Percentiles rank a stretch among this genome's conserved stretches.
These are phyloP conservation scores for Trisateles emortualis DNA, from an alignment of 2,888 invertebrate species.

Conservation along the genomic window DNA sequence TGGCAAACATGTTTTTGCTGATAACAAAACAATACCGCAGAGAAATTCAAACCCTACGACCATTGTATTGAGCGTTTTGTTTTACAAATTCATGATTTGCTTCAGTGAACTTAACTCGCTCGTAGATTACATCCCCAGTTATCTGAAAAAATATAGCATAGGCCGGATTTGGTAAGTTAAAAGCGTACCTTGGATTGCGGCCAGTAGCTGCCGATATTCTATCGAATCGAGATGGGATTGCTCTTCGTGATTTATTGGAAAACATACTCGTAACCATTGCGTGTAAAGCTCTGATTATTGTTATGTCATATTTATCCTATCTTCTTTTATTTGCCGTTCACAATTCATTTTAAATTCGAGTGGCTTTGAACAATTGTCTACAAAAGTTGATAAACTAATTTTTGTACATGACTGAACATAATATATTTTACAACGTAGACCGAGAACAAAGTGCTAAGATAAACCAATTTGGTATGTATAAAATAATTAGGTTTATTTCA, in stretches of 20 bases:
- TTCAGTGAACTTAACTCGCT: constrained; percentile 47
- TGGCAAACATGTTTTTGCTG: constrained; percentile 46
- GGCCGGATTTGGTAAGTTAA: constrained; percentile 57
- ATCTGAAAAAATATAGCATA: constrained; percentile 52
- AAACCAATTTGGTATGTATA: constrained; percentile 7
- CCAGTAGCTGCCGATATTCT: constrained; percentile 57
- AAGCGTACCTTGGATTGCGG: constrained; percentile 66
- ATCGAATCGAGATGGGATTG: constrained; percentile 65
- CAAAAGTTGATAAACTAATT: background rate
- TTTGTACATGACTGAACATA: background rate
- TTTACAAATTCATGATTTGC: constrained; percentile 38
- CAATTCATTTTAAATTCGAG: constrained; percentile 9
- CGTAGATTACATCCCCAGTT: constrained; percentile 48
- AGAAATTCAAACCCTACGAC: constrained; percentile 51
- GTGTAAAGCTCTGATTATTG: constrained; percentile 48
- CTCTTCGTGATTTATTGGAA: constrained; percentile 62
- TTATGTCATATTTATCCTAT: constrained; percentile 44
- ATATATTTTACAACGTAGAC: constrained; percentile 2
- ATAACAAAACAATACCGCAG: constrained; percentile 38
- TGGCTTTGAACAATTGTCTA: background rate
- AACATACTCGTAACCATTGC: constrained; percentile 48
- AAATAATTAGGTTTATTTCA: constrained; percentile 1
- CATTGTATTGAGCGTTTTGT: constrained; percentile 34
- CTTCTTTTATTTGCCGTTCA: constrained; percentile 47
- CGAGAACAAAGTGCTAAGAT: background rate